Percentiles rank a stretch among this genome's conserved stretches.
Conservation (phyloP, 2,113 vertebrate species). For the human (Homo sapiens) region GRCh38 chr9:66748501-66749000, state of each 20-base stretch:
- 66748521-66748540: background rate
- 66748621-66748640: background rate
- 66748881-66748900: background rate
- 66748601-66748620: background rate
- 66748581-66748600: background rate
- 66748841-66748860: background rate
- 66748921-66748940: background rate
- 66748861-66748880: background rate
- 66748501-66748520: background rate
- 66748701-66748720: background rate
- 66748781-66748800: background rate
- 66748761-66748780: background rate
- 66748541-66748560: background rate
- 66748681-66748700: background rate
- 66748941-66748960: background rate
- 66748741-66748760: background rate
- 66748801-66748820: background rate
- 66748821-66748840: no score
- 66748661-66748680: background rate
- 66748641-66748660: background rate
- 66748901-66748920: background rate
- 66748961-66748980: background rate
- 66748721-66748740: background rate
- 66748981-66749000: background rate
- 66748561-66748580: background rate